Conservation (phyloP, 2,797 vertebrate genomes). For the Harpagifer antarcticus region DNA sequence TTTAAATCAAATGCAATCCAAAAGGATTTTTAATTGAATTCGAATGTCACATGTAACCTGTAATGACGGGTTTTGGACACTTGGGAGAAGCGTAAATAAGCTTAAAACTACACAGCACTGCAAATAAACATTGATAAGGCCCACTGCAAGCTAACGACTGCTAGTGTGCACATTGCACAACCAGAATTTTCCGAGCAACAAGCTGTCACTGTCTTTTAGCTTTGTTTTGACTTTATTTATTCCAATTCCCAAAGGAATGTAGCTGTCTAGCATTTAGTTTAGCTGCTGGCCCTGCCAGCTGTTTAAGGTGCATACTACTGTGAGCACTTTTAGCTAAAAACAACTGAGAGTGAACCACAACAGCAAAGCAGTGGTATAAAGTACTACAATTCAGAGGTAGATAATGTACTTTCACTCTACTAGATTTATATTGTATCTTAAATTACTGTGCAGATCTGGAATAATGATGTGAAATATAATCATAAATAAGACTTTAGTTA, state of each 20-base stretch:
- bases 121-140: neutral
- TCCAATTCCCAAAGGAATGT: neutral
- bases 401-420: no score
- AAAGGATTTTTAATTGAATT: neutral
- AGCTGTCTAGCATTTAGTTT: neutral
- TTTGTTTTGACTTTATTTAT: neutral
- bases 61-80: neutral
- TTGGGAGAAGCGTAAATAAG: neutral
- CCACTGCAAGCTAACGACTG: neutral
- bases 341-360: neutral
- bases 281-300: neutral
- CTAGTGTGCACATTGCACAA: neutral
- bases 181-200: neutral
- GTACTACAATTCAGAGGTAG: no score
- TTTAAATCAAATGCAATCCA: neutral
- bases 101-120: neutral
- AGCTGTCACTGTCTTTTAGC: neutral
- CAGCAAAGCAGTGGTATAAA: no score
- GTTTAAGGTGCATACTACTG: neutral
- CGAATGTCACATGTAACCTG: neutral
- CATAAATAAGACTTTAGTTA: no score
- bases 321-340: neutral
- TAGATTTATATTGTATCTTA: no score
- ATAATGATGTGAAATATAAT: no score
- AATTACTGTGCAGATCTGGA: no score